These are phyloP conservation scores for Pseudorasbora parva DNA, from an alignment of 2,113 vertebrate species.

Conservation along the genomic window DNA sequence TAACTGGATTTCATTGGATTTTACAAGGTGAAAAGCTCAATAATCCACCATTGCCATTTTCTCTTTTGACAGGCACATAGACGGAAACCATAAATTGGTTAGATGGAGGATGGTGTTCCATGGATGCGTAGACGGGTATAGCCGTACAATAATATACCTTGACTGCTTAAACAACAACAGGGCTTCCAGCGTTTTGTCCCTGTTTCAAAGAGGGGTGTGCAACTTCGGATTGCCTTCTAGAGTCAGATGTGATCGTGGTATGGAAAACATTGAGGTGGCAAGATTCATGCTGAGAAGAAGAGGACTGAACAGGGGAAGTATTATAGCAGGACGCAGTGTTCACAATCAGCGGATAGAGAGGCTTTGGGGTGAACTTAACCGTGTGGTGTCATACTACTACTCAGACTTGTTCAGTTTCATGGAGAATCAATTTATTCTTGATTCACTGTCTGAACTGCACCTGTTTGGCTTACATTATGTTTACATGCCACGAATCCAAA, in stretches of 20 bases:
- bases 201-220: not conserved
- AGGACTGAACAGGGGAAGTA: constrained; percentile 15
- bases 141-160: constrained; percentile 46
- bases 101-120: constrained; percentile 43
- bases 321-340: constrained; percentile 5
- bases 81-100: constrained; percentile 44
- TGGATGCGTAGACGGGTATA: constrained; percentile 42
- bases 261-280: not conserved
- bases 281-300: constrained; percentile 26
- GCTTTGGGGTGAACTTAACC: too few species aligned
- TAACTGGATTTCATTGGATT: too few species aligned
- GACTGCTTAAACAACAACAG: constrained; percentile 30
- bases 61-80: constrained; percentile 25
- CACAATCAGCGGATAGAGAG: not conserved
- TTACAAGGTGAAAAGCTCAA: not conserved
- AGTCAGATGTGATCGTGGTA: not conserved
- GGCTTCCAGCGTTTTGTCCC: constrained; percentile 7
- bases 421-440: too few species aligned
- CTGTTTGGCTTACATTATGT: too few species aligned
- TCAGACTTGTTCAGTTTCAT: too few species aligned
- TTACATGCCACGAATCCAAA: too few species aligned
- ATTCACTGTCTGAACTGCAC: too few species aligned
- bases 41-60: not conserved
- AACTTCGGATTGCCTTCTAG: constrained; percentile 17
- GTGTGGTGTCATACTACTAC: too few species aligned